A percentile compares a stretch with the other conserved stretches of the same genome.
Conservation (phyloP, 2,113 vertebrate species). For the Neodon shergylaensis region DNA sequence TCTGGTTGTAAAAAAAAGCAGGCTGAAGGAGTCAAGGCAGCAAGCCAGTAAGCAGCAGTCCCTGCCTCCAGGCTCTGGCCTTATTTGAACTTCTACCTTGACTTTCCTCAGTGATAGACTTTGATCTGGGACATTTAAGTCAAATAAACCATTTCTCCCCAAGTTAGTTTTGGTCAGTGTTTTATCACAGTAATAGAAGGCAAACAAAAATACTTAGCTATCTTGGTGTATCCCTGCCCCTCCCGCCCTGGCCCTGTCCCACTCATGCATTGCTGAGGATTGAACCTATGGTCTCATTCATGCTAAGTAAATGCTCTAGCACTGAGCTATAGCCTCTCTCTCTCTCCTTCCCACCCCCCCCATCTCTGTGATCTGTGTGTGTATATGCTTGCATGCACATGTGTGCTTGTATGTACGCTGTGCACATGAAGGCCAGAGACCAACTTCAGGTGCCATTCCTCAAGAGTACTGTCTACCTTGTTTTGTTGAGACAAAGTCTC, state of each 20-base stretch:
- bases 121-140: neutral
- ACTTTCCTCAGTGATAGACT: neutral
- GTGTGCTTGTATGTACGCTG: neutral
- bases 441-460: neutral
- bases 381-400: neutral
- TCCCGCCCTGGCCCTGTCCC: accelerated
- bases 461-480: neutral
- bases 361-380: neutral
- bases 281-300: neutral
- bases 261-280: too few species aligned
- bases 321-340: neutral
- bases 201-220: neutral
- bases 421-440: neutral
- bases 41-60: neutral
- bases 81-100: neutral
- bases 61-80: neutral
- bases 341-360: too few species aligned
- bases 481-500: neutral
- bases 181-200: neutral
- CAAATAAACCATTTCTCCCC: neutral
- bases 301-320: too few species aligned
- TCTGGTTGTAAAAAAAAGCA: neutral
- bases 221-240: neutral
- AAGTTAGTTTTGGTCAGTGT: neutral
- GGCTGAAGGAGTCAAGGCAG: neutral